phyloP scores from a whole-genome alignment of 2,797 vertebrate species.

The Chrysocyon brachyurus region DNA sequence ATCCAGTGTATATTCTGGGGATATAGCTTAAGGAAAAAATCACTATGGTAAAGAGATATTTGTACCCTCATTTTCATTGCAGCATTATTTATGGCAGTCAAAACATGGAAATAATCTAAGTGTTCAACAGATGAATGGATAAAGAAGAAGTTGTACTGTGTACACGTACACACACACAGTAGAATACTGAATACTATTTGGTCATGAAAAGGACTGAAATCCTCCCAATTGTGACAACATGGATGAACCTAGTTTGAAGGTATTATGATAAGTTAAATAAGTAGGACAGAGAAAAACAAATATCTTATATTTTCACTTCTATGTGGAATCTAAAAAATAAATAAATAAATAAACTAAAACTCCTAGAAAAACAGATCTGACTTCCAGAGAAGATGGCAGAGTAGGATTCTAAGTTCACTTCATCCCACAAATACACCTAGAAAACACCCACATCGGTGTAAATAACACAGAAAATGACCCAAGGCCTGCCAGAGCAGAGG shows the following conservation, averaged over 20 bases:
- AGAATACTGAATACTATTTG: background rate
- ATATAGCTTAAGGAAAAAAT: background rate
- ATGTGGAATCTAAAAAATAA: background rate
- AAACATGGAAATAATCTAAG: background rate
- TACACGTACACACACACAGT: background rate
- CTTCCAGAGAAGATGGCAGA: background rate
- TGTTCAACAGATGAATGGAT: background rate
- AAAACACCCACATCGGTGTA: background rate
- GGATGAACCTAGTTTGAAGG: background rate
- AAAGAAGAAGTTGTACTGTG: background rate
- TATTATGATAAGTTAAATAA: background rate
- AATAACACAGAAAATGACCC: background rate
- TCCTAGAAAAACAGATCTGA: background rate
- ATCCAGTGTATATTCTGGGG: background rate
- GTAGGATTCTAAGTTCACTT: background rate
- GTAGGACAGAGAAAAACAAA: background rate
- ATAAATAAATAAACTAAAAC: background rate
- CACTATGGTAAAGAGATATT: background rate
- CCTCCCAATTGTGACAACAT: background rate
- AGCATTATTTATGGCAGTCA: background rate
- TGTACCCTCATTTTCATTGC: background rate
- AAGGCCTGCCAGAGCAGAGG: background rate
- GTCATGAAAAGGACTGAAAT: background rate
- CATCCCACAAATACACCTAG: background rate
- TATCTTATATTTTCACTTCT: background rate